Percentiles rank a stretch among this genome's conserved stretches.
phyloP scores from a whole-genome alignment of 2,113 vertebrate genomes.

The Gymnocephalus cernua region DNA sequence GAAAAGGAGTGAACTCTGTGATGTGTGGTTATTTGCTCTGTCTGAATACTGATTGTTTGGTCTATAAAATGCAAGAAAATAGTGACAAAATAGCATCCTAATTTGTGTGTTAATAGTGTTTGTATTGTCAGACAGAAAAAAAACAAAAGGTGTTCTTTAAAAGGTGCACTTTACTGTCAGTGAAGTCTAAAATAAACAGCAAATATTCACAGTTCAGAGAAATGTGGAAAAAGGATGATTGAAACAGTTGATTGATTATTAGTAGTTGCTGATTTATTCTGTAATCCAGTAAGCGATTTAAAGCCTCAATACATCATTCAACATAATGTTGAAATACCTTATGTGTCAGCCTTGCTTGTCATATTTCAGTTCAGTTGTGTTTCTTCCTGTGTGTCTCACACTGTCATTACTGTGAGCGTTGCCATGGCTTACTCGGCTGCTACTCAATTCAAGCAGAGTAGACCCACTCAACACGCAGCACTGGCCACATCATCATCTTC shows the following conservation, averaged over 20 bases:
- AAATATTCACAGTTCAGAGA: not conserved
- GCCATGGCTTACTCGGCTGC: conserved; percentile 49
- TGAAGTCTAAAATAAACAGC: not conserved
- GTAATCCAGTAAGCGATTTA: not conserved
- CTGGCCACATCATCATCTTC: conserved; percentile 63
- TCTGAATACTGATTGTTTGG: not conserved
- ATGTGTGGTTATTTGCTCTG: not conserved
- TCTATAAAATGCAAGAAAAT: not conserved
- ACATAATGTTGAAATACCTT: not conserved
- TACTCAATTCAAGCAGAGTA: conserved; percentile 56
- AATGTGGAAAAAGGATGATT: not conserved
- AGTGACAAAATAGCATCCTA: not conserved
- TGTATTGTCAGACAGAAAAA: not conserved
- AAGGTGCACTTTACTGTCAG: not conserved
- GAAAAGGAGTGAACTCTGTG: not conserved
- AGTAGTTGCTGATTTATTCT: not conserved
- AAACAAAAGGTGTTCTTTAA: not conserved
- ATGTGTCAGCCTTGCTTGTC: conserved; percentile 22
- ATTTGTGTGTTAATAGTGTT: not conserved
- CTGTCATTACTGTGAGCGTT: conserved; percentile 57
- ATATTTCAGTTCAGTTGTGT: not conserved
- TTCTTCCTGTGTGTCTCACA: conserved; percentile 16
- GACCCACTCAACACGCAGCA: conserved; percentile 59
- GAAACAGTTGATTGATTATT: too few relatives aligned
- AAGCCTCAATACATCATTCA: not conserved